Evolutionary conservation across 2,113 vertebrate species (phyloP), one percentile per base, ranked within the genome.

Genomic region (Nothocercus nigrocapillus): DNA sequence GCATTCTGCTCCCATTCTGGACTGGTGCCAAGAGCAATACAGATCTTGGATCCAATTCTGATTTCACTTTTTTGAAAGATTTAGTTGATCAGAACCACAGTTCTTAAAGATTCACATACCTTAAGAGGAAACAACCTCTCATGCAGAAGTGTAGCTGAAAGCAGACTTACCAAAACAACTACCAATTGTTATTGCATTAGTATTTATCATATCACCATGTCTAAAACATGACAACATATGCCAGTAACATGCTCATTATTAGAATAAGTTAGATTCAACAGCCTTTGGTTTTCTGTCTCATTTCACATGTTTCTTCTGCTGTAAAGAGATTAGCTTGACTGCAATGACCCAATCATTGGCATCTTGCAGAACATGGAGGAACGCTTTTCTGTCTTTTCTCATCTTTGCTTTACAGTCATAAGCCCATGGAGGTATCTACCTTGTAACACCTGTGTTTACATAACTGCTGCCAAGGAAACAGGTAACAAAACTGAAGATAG

Each of bases 381-480:
- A 70, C 56, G 13, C 0, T 0, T 47, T 72, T 62, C 40, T 30
- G 27, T 36, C 21, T 20, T 19, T 10, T n/a, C 25, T 51, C 32
- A 25, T 20, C 3, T 9, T 14, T 61, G 68, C 53, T 76, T 86
- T 51, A 61, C 24, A 82, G 47, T 67, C 47, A 58, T 13, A 76
- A 92, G 30, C 24, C n/a, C 45, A 32, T 87, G 44, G 59, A 89
- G 54, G 49, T 44, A 18, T 87, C 44, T 68, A 25, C 28, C 62
- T 58, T 53, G 44, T 15, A 69, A 11, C 9, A 53, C 22, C 74
- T 82, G 81, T 66, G 54, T 76, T 51, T 34, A 80, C 17, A 3
- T 9, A 12, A 49, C 24, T 67, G 44, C n/a, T 80, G 49, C 44
- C 44, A 25, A 18, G 87, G 54, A 21, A 85, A 88, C 6, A 89